Conservation (phyloP, 2,888 invertebrate genomes). For the Ceraclea dissimilis region DNA sequence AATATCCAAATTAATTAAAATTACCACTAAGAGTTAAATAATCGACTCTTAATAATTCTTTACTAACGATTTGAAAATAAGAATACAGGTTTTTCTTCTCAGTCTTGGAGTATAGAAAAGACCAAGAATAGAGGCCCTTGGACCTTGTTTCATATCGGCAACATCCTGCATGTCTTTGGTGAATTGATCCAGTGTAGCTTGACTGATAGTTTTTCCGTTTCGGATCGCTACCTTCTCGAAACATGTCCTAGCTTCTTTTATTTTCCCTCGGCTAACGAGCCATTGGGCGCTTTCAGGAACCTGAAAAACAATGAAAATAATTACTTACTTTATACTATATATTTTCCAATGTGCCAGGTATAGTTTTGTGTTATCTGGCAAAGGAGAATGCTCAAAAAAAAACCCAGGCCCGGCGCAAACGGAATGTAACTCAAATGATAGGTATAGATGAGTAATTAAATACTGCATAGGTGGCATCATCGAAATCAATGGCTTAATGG, state of each 20-base stretch:
- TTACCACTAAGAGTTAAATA: no score
- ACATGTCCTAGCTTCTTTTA: conserved; percentile 43
- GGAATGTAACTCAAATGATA: no score
- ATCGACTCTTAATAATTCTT: no score
- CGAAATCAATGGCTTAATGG: no score
- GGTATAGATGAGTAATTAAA: no score
- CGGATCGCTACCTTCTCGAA: conserved; percentile 45
- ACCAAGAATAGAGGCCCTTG: conserved; percentile 38
- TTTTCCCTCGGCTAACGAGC: conserved; percentile 47
- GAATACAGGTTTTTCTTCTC: conserved; percentile 44
- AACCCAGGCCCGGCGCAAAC: no score
- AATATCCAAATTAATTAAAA: no score
- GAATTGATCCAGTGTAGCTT: conserved; percentile 38
- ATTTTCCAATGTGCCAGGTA: no score
- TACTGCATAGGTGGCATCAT: no score
- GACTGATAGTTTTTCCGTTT: conserved; percentile 40
- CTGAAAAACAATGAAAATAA: conserved; percentile 11
- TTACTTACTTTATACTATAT: background rate
- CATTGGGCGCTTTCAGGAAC: conserved; percentile 53
- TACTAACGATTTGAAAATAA: conserved; percentile 55
- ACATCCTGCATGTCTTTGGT: conserved; percentile 30
- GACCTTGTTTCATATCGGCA: conserved; percentile 28
- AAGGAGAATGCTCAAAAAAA: no score
- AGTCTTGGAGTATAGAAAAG: conserved; percentile 48
- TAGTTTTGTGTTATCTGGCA: background rate